Percentiles rank a stretch among this genome's conserved stretches.
These are phyloP conservation scores for Drosophila aldrichi DNA, from an alignment of 2,888 invertebrate species.

Conservation along the genomic window DNA sequence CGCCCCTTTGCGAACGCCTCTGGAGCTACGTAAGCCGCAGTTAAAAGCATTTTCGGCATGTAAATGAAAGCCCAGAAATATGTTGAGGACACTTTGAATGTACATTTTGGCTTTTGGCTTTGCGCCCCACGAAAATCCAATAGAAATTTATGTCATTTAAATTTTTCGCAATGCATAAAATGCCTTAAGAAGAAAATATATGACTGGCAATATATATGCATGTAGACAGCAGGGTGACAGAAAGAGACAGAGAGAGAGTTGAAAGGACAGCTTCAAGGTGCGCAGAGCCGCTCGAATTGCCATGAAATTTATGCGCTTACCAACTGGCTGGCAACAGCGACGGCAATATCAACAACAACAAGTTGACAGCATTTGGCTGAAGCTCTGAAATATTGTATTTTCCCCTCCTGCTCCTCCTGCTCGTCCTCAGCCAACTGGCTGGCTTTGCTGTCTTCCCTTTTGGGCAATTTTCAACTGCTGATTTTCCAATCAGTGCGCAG, in stretches of 20 bases:
- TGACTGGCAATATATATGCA: slow-evolving; percentile 64
- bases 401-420: slow-evolving; percentile 1
- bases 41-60: slow-evolving; percentile 32
- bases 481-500: slow-evolving; percentile 77
- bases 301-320: slow-evolving; percentile 71
- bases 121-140: slow-evolving; percentile 61
- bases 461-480: slow-evolving; percentile 70
- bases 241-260: background rate
- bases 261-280: slow-evolving; percentile 58
- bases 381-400: slow-evolving; percentile 67
- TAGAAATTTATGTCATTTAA: slow-evolving; percentile 76
- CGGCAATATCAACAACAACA: slow-evolving; percentile 50
- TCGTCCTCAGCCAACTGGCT: background rate
- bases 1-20: background rate
- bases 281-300: slow-evolving; percentile 60
- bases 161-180: slow-evolving; percentile 70
- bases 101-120: slow-evolving; percentile 22
- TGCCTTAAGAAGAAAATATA: slow-evolving; percentile 74
- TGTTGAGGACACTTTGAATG: slow-evolving; percentile 39
- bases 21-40: slow-evolving; percentile 15
- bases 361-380: slow-evolving; percentile 64
- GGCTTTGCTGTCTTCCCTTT: slow-evolving; percentile 15
- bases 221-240: background rate
- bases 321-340: slow-evolving; percentile 56
- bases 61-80: slow-evolving; percentile 53